phyloP scores from a whole-genome alignment of 2,888 invertebrate genomes.

The Margaritifera margaritifera region DNA sequence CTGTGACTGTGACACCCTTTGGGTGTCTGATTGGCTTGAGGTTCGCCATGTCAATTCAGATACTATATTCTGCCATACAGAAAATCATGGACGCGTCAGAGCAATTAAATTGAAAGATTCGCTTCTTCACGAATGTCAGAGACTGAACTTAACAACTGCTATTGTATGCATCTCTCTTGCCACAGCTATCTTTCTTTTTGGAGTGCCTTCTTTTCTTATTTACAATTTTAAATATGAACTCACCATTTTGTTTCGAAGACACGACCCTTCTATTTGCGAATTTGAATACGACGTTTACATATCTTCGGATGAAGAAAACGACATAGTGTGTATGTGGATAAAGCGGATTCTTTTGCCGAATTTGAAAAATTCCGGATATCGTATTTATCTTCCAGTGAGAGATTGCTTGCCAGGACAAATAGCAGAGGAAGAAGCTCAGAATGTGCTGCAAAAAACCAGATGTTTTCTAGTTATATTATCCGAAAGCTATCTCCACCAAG shows the following conservation, averaged over 20 bases:
- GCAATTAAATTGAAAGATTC: too few relatives aligned
- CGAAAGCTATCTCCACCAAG: neutral
- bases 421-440: slow-evolving; percentile 2
- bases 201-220: too few relatives aligned
- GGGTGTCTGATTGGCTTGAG: slow-evolving; percentile 5
- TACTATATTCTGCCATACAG: neutral
- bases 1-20: slow-evolving; percentile 4
- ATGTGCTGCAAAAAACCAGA: neutral
- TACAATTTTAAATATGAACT: too few relatives aligned
- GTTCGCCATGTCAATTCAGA: neutral
- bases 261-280: too few relatives aligned
- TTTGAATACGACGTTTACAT: slow-evolving; percentile 8
- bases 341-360: neutral
- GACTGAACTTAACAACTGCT: too few relatives aligned
- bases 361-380: slow-evolving; percentile 3
- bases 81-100: neutral
- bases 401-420: neutral
- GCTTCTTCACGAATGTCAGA: too few relatives aligned
- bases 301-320: slow-evolving; percentile 7
- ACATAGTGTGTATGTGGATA: slow-evolving; percentile 1
- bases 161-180: too few relatives aligned
- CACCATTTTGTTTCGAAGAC: too few relatives aligned
- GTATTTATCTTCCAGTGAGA: slow-evolving; percentile 8
- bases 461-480: slow-evolving; percentile 5
- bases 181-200: too few relatives aligned